Evolutionary conservation across 2,113 vertebrate species (phyloP), one percentile per base, ranked within the genome.

Genomic region (Scopus umbretta): DNA sequence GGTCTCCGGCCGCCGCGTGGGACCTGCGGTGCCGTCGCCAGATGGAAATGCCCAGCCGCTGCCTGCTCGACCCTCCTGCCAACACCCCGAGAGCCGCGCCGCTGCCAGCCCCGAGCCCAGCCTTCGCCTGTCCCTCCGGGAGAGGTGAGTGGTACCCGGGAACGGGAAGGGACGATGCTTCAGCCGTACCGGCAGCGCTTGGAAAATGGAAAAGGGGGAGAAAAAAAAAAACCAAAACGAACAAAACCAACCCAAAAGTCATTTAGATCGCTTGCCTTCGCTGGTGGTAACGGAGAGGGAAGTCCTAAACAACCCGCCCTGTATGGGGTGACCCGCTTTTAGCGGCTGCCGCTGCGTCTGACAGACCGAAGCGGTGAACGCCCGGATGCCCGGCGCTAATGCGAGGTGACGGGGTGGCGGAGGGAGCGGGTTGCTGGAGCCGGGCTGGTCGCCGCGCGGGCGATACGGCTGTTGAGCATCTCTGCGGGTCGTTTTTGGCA

Each of bases 331-430:
- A 53, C 26, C 83, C 3, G 83, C 32, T 92, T 61, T 38, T 18
- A 30, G 74, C 8, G 1, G 80, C 80, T 17, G 63, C 42, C 23
- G 17, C 88, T 1, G n/a, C 0, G n/a, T 5, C 72, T 15, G 86
- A 10, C 0, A 1, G 88, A 66, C 12, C 8, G 4, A 29, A 23
- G 65, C 1, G 1, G 49, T 0, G 23, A 62, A 13, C 0, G 42
- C 70, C 47, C 9, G 71, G 55, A 11, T 58, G 2, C 30, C 30
- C 4, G 1, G 47, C 0, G 1, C 49, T 67, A 15, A 87, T 0
- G 65, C 0, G 10, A 90, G 88, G 80, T 38, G 92, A 86, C 3
- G 4, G 67, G 47, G 55, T 15, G 75, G 25, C 1, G 1, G 18
- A 38, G 55, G 26, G 50, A 86, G 26, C 0, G 2, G 11, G 11